Evolutionary conservation across 2,888 invertebrate species (phyloP).

Genomic region (Cyrtodaria siliqua): DNA sequence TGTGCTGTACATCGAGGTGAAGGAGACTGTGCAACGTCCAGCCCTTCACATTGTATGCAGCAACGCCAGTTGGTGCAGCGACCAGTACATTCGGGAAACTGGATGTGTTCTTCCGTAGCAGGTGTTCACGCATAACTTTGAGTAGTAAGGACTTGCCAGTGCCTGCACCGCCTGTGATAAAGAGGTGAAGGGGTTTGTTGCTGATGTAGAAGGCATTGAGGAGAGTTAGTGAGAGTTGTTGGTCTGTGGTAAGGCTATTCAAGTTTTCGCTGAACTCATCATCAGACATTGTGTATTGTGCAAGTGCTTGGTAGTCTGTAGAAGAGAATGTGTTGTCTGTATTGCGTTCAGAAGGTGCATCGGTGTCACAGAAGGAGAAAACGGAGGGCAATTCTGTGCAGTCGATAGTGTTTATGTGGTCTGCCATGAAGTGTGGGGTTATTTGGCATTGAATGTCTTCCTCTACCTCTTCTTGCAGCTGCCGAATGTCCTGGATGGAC

Average conservation of each 20-base stretch:
- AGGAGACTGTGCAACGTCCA: background rate
- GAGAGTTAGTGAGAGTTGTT: no score
- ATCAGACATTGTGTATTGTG: constrained; percentile 25
- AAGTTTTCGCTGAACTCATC: no score
- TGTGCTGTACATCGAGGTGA: no score
- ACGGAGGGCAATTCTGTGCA: background rate
- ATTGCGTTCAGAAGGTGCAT: no score
- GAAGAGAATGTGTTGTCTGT: background rate
- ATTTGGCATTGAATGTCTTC: constrained; percentile 7
- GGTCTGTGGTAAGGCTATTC: no score
- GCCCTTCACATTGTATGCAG: constrained; percentile 10
- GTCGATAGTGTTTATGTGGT: background rate
- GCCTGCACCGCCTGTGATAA: constrained; percentile 22
- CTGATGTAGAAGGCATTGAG: no score
- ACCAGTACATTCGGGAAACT: constrained; percentile 14
- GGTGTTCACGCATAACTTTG: background rate
- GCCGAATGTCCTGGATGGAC: background rate
- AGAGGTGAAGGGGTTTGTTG: constrained; percentile 6
- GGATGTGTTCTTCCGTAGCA: constrained; percentile 1
- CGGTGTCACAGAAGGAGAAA: no score
- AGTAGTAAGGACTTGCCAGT: constrained; percentile 15
- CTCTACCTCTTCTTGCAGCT: background rate
- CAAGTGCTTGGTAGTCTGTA: constrained; percentile 11
- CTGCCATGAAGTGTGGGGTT: background rate
- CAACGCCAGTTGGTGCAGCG: constrained; percentile 21